Percentiles rank a stretch among this genome's conserved stretches.
These are phyloP conservation scores for Kryptolebias marmoratus DNA, from an alignment of 2,113 vertebrate species.

Conservation along the genomic window DNA sequence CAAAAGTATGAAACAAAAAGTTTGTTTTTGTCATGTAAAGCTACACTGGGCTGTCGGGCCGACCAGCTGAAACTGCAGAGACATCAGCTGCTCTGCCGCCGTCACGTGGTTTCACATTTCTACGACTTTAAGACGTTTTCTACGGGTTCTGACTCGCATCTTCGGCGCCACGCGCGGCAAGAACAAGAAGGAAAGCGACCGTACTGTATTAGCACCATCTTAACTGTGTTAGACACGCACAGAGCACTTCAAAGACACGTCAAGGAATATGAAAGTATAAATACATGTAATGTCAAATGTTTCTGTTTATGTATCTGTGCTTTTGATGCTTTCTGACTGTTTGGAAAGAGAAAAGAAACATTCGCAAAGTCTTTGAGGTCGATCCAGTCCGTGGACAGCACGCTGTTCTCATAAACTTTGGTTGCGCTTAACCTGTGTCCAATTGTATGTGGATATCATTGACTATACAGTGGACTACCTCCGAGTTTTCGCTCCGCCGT, in stretches of 20 bases:
- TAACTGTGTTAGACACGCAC: conserved; percentile 61
- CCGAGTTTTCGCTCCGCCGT: conserved; percentile 28
- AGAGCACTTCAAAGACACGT: conserved; percentile 65
- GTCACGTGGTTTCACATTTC: conserved; percentile 48
- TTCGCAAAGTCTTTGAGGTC: conserved; percentile 68
- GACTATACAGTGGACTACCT: conserved; percentile 38
- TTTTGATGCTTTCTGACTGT: conserved; percentile 61
- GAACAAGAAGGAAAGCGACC: conserved; percentile 30
- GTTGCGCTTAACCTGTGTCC: conserved; percentile 69
- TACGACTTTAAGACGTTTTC: conserved; percentile 8
- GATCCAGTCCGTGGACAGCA: conserved; percentile 65
- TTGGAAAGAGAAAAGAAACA: conserved; percentile 61
- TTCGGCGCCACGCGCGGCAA: conserved; percentile 44
- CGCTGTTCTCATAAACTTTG: conserved; percentile 70
- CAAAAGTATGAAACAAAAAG: conserved; percentile 43
- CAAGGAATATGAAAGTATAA: conserved; percentile 53
- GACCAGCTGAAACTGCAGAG: neutral
- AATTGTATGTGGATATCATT: conserved; percentile 54
- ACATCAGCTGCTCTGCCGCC: neutral
- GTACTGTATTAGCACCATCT: conserved; percentile 58
- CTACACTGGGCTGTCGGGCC: neutral
- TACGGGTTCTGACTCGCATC: conserved; percentile 27
- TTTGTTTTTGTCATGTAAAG: conserved; percentile 24
- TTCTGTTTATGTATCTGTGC: conserved; percentile 60
- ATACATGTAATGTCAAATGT: conserved; percentile 51